A percentile compares a stretch with the other conserved stretches of the same genome.
phyloP scores from a whole-genome alignment of 2,888 invertebrate genomes.

The Trimorus sp. region DNA sequence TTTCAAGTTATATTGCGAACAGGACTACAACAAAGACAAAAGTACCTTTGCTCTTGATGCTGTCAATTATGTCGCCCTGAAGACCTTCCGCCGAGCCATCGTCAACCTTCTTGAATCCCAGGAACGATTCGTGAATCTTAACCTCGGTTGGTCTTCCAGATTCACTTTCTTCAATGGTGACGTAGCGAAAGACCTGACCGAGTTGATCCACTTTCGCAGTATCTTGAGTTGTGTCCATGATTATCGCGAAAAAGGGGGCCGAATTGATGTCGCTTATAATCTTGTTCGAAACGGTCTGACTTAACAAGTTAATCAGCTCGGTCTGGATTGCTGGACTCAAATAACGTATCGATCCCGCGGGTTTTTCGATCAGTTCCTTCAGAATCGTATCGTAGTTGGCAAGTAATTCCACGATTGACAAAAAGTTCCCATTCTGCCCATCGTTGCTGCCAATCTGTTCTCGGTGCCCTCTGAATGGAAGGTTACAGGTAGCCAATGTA shows the following conservation, averaged over 20 bases:
- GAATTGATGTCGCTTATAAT: slow-evolving; percentile 43
- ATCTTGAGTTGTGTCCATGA: slow-evolving; percentile 49
- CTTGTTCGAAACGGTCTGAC: slow-evolving; percentile 22
- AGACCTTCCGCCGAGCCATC: slow-evolving; percentile 40
- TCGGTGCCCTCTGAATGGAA: slow-evolving; percentile 65
- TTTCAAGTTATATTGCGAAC: background rate
- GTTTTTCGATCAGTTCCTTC: slow-evolving; percentile 54
- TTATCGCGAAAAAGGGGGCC: slow-evolving; percentile 39
- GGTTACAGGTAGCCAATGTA: slow-evolving; percentile 58
- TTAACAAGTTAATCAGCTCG: slow-evolving; percentile 52
- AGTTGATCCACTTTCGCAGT: slow-evolving; percentile 65
- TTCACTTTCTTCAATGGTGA: slow-evolving; percentile 41
- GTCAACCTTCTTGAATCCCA: slow-evolving; percentile 38
- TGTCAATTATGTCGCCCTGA: slow-evolving; percentile 29
- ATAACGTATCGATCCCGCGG: slow-evolving; percentile 58
- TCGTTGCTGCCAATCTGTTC: slow-evolving; percentile 27
- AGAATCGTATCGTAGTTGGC: slow-evolving; percentile 63
- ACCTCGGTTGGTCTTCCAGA: slow-evolving; percentile 38
- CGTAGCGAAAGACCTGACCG: slow-evolving; percentile 65
- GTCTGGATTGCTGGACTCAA: slow-evolving; percentile 66
- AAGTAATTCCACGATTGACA: slow-evolving; percentile 65
- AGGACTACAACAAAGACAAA: background rate
- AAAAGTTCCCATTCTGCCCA: slow-evolving; percentile 66
- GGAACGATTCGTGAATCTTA: slow-evolving; percentile 50
- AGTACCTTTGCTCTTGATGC: slow-evolving; percentile 38